phyloP scores from a whole-genome alignment of 2,888 invertebrate species.

The Drosophila atripex region DNA sequence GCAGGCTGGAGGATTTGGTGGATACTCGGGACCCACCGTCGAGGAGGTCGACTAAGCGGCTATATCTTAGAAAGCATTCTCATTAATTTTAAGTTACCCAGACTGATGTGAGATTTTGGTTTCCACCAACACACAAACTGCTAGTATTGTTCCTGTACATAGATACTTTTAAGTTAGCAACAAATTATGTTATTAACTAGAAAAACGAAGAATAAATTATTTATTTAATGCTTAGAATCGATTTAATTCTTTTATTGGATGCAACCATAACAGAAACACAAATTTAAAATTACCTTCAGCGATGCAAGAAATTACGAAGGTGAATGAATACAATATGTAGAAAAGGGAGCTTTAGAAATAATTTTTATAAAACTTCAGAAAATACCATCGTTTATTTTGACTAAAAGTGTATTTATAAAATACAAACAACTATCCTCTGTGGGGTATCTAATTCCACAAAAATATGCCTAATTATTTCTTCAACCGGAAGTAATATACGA shows the following conservation, averaged over 20 bases:
- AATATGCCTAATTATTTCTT: neutral
- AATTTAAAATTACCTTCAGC: too few relatives aligned
- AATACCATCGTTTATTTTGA: neutral
- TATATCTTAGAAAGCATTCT: neutral
- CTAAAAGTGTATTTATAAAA: conserved; percentile 1
- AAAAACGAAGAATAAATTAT: conserved; percentile 17
- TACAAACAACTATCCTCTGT: neutral
- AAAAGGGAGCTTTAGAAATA: too few relatives aligned
- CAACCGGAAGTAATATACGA: neutral
- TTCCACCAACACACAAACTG: neutral
- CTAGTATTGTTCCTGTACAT: neutral
- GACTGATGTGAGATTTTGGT: conserved; percentile 28
- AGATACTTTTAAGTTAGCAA: conserved; percentile 20
- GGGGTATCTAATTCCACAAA: neutral
- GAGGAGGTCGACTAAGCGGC: conserved; percentile 66
- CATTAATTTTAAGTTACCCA: conserved; percentile 2
- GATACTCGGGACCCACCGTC: conserved; percentile 83
- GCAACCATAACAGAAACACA: too few relatives aligned
- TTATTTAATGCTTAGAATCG: too few relatives aligned
- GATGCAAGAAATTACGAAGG: too few relatives aligned
- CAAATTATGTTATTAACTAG: conserved; percentile 14
- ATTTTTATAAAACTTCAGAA: too few relatives aligned
- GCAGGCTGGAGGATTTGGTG: conserved; percentile 87
- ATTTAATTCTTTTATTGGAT: too few relatives aligned
- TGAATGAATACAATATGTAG: too few relatives aligned